These are phyloP conservation scores for Anguilla anguilla DNA, from an alignment of 2,797 vertebrate genomes.

Conservation along the genomic window DNA sequence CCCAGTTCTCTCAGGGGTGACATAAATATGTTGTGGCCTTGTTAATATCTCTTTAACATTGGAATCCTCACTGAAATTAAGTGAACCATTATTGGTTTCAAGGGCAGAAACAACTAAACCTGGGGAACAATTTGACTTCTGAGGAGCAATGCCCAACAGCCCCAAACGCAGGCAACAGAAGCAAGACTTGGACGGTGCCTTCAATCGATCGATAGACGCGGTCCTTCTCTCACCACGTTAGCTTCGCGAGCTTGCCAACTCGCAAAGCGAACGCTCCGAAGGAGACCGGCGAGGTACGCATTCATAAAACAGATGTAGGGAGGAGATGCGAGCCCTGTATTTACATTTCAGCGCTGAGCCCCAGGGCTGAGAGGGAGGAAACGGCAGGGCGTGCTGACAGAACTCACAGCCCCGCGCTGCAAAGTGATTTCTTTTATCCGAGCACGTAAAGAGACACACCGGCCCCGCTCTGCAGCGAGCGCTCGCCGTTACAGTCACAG, in stretches of 20 bases:
- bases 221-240: not conserved
- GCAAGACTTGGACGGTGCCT: not conserved
- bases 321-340: not conserved
- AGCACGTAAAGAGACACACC: conserved; percentile 44
- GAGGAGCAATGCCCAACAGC: not conserved
- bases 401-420: conserved; percentile 33
- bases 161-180: conserved; percentile 26
- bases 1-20: conserved; percentile 9
- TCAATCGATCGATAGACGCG: not conserved
- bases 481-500: not conserved
- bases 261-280: not conserved
- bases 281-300: not conserved
- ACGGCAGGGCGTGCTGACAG: conserved; percentile 35
- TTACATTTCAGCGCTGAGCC: conserved; percentile 18
- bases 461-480: conserved; percentile 20
- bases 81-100: conserved; percentile 3
- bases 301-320: conserved; percentile 17
- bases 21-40: conserved; percentile 37
- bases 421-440: conserved; percentile 45
- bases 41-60: conserved; percentile 20
- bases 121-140: conserved; percentile 28
- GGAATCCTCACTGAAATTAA: conserved; percentile 20
- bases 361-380: conserved; percentile 10
- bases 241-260: not conserved
- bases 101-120: conserved; percentile 27